A percentile compares a stretch with the other conserved stretches of the same genome.
Evolutionary conservation across 2,888 invertebrate genomes (phyloP).

Genomic region (Patella pellucida): DNA sequence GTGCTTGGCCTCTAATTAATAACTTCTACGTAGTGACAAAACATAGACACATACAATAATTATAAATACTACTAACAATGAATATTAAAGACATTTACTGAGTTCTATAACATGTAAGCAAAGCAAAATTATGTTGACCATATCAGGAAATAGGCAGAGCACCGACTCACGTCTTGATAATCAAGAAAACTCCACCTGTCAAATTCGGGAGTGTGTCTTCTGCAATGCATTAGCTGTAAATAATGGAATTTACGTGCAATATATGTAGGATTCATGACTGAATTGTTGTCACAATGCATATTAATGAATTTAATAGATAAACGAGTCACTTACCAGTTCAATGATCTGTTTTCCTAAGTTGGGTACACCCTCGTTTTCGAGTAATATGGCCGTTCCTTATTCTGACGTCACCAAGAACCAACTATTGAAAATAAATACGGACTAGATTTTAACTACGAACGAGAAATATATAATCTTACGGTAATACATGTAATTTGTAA

Average conservation of each 20-base stretch:
- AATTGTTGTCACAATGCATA: constrained; percentile 4
- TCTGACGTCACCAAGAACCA: constrained; percentile 12
- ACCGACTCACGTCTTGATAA: not conserved
- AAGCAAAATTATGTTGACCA: not conserved
- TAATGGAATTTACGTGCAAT: not conserved
- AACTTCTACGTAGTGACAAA: too few relatives aligned
- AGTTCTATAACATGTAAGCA: too few relatives aligned
- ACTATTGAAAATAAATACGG: too few relatives aligned
- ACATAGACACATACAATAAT: too few relatives aligned
- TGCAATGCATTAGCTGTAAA: too few relatives aligned
- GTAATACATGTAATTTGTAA: too few relatives aligned
- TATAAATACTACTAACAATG: too few relatives aligned
- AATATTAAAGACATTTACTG: too few relatives aligned
- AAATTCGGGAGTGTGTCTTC: not conserved
- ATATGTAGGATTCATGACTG: not conserved
- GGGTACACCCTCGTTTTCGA: constrained; percentile 18
- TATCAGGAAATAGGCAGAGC: constrained; percentile 6
- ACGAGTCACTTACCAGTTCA: constrained; percentile 9
- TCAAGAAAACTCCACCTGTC: constrained; percentile 5
- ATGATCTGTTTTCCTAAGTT: not conserved
- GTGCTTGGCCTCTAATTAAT: too few relatives aligned
- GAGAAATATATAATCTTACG: too few relatives aligned
- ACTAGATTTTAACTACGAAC: too few relatives aligned
- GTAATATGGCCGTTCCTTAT: constrained; percentile 10
- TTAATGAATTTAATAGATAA: not conserved